A percentile compares a stretch with the other conserved stretches of the same genome.
Conservation (phyloP, 2,797 vertebrate genomes). For the Poeciliopsis presidionis region DNA sequence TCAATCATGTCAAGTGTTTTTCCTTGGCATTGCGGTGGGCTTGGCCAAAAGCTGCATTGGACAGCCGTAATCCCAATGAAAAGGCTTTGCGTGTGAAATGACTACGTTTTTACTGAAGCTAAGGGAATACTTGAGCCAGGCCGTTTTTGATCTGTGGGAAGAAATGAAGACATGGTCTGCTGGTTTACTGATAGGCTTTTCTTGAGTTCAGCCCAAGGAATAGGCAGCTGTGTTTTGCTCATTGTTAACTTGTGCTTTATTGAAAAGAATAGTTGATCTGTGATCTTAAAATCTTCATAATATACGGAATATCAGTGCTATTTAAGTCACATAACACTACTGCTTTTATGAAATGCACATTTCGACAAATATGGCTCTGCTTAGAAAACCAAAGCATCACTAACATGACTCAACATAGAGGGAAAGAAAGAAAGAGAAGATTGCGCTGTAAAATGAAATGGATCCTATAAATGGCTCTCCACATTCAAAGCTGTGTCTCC, state of each 20-base stretch:
- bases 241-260: conserved; percentile 36
- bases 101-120: conserved; percentile 58
- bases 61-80: conserved; percentile 67
- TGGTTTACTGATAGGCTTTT: conserved; percentile 35
- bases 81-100: conserved; percentile 68
- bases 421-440: conserved; percentile 21
- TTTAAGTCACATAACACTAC: neutral
- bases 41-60: conserved; percentile 48
- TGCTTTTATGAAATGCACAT: conserved; percentile 25
- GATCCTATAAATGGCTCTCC: conserved; percentile 53
- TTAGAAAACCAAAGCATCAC: neutral
- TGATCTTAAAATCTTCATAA: conserved; percentile 26
- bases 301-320: neutral
- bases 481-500: conserved; percentile 41
- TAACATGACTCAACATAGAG: conserved; percentile 7
- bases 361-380: conserved; percentile 33
- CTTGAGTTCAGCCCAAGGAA: conserved; percentile 25
- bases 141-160: conserved; percentile 46
- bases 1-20: conserved; percentile 80
- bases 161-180: conserved; percentile 33
- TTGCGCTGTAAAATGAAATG: conserved; percentile 45
- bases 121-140: conserved; percentile 44
- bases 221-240: conserved; percentile 1
- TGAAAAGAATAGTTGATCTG: conserved; percentile 29
- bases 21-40: conserved; percentile 64